Evolutionary conservation across 2,888 invertebrate genomes (phyloP).

Genomic region (Dryadula phaetusa): DNA sequence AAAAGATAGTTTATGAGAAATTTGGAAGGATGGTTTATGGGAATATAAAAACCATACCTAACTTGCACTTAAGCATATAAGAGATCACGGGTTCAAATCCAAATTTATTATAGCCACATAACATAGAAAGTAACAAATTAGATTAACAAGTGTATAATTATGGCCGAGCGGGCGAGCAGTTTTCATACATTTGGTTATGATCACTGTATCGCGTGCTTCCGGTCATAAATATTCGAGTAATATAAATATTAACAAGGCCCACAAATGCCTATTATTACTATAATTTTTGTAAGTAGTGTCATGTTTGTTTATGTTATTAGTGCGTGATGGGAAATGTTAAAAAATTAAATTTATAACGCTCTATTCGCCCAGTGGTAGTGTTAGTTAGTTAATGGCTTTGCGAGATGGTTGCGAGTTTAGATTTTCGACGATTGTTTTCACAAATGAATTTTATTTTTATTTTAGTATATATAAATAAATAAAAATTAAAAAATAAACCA

Average conservation of each 20-base stretch:
- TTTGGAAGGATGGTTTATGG: too few species aligned
- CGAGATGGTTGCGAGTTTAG: neutral
- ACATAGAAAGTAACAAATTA: neutral
- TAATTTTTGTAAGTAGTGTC: neutral
- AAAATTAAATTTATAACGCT: neutral
- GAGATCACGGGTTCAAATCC: too few species aligned
- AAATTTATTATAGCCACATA: too few species aligned
- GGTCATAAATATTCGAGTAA: neutral
- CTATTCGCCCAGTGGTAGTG: neutral
- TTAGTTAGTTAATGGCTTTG: neutral
- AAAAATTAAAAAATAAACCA: too few species aligned
- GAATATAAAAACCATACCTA: too few species aligned
- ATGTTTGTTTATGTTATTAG: constrained; percentile 14
- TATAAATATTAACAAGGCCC: constrained; percentile 16
- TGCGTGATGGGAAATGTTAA: constrained; percentile 7
- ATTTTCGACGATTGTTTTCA: too few species aligned
- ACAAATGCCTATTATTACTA: constrained; percentile 20
- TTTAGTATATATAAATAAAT: too few species aligned
- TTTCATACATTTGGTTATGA: constrained; percentile 11
- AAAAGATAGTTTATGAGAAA: too few species aligned
- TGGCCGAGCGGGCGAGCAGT: neutral
- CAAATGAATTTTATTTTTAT: too few species aligned
- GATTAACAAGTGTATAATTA: constrained; percentile 9
- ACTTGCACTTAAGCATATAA: too few species aligned
- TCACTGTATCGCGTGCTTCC: constrained; percentile 25